These are phyloP conservation scores for Micrasema longulum DNA, from an alignment of 1,140 invertebrate species.

Conservation along the genomic window DNA sequence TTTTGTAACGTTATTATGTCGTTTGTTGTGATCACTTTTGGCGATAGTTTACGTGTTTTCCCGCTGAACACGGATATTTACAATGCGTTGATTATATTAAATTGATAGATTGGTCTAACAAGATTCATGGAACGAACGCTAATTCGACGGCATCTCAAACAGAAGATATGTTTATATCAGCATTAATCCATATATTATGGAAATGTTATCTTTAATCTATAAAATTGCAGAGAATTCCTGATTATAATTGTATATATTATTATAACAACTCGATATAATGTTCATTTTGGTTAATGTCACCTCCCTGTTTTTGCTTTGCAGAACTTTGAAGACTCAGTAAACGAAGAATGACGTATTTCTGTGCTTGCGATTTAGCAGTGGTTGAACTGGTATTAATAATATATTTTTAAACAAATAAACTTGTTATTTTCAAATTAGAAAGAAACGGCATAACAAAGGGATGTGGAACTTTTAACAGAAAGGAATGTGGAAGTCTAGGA, in stretches of 20 bases:
- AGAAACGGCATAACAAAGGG: too few relatives aligned
- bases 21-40: constrained; percentile 32
- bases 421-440: too few relatives aligned
- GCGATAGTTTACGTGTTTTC: constrained; percentile 18
- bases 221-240: not conserved
- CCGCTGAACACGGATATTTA: constrained; percentile 25
- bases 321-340: too few relatives aligned
- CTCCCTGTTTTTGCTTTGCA: too few relatives aligned
- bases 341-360: too few relatives aligned
- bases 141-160: constrained; percentile 15
- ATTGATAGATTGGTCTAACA: constrained; percentile 25
- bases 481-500: too few relatives aligned
- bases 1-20: constrained; percentile 26
- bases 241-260: not conserved
- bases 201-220: not conserved
- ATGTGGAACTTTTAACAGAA: too few relatives aligned
- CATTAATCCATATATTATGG: not conserved
- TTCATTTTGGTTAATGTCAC: not conserved
- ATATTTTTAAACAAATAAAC: constrained; percentile 1
- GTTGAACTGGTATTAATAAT: not conserved
- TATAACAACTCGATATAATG: not conserved
- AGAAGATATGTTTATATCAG: not conserved
- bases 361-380: too few relatives aligned
- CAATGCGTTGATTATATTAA: constrained; percentile 28
- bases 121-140: constrained; percentile 13